Evolutionary conservation across 1,140 invertebrate genomes (phyloP), one percentile per base, ranked within the genome.

Genomic region (Vollenhovia emeryi): DNA sequence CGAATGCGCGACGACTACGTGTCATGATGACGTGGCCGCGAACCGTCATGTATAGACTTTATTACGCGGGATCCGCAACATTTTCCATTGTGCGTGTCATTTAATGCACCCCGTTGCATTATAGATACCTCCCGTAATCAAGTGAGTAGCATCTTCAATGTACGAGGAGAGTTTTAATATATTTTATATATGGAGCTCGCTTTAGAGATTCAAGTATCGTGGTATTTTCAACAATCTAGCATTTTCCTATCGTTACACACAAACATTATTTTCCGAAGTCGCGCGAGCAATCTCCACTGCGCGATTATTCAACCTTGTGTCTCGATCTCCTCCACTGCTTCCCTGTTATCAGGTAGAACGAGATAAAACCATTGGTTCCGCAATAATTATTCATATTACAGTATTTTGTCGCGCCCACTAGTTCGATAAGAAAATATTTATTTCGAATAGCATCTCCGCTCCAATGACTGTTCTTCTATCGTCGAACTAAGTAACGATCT

Each of bases 391-490:
- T 86, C 79, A 48, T 86, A 79, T 82, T 33, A 55, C 80, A 74
- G 85, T 87, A 85, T 89, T 88, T 75, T 86, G 57, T 91, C 88
- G 87, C 84, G 87, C 90, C 89, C 83, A 90, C 76, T 91, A 90
- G 90, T 48, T 86, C 71, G 84, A 27, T 91, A 91, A 91, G 90
- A 60, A 83, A 87, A 86, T 90, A 91, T 91, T 91, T 91, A 91
- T 91, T 91, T 90, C 30, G 76, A 78, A 86, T 85, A 84, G 43
- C 69, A 84, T 69, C 75, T 89, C 87, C 83, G 88, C 75, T 91
- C 86, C 82, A 87, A 75, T 86, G 55, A 89, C 60, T 85, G 62
- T 66, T 66, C 48, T 66, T 68, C 48, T 84, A 84, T 78, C 30
- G 74, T 89, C 71, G 76, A 21, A 75, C 64, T 87, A 89, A 76